phyloP scores from a whole-genome alignment of 2,113 vertebrate genomes.

The Daphoenositta chrysoptera region DNA sequence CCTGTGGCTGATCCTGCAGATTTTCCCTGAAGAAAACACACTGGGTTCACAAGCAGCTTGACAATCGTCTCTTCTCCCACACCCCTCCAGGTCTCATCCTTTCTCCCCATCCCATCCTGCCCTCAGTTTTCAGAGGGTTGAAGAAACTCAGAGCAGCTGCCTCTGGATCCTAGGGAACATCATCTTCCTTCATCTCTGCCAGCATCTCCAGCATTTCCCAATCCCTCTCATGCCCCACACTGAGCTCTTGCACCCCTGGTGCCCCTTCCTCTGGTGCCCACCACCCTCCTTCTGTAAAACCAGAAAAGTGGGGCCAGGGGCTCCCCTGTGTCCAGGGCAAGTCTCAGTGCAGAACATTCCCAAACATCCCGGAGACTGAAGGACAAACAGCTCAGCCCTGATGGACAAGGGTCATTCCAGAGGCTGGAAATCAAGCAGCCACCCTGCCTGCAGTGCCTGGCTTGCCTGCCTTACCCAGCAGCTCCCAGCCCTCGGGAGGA shows the following conservation, averaged over 20 bases:
- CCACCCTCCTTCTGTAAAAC: not conserved
- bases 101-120: not conserved
- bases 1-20: not conserved
- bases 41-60: not conserved
- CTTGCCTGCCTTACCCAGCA: not conserved
- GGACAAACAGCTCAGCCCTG: not conserved
- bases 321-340: not conserved
- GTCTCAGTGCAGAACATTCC: not conserved
- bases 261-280: not conserved
- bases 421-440: not conserved
- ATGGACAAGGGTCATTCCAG: not conserved
- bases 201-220: not conserved
- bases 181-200: not conserved
- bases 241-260: not conserved
- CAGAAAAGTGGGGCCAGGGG: not conserved
- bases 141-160: not conserved
- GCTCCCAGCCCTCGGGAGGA: not conserved
- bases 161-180: not conserved
- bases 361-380: not conserved
- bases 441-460: not conserved
- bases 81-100: not conserved
- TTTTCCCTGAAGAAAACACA: not conserved
- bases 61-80: not conserved
- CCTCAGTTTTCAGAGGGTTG: not conserved
- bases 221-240: accelerated